phyloP scores from a whole-genome alignment of 1,140 invertebrate genomes.

The Harlomillsia oculata region DNA sequence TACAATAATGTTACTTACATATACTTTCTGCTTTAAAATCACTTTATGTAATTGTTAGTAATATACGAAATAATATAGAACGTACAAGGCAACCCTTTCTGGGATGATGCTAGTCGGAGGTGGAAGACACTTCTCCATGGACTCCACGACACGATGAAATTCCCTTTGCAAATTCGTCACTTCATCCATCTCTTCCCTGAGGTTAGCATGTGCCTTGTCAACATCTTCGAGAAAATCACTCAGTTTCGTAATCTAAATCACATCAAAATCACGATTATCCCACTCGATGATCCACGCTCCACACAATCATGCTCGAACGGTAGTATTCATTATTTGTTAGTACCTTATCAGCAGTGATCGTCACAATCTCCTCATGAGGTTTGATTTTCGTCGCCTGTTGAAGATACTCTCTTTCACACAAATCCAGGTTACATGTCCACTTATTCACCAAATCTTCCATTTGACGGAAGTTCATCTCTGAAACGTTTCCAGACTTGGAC shows the following conservation, averaged over 20 bases:
- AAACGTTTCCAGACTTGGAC: not conserved
- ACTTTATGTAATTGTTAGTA: not conserved
- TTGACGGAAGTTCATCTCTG: conserved; percentile 67
- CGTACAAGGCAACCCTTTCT: conserved; percentile 71
- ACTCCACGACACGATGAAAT: conserved; percentile 72
- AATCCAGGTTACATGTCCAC: conserved; percentile 85
- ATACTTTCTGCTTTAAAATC: no score
- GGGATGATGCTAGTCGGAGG: conserved; percentile 60
- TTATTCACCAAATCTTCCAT: conserved; percentile 90
- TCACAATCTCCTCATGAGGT: conserved; percentile 82
- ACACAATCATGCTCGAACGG: no score
- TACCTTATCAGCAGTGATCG: conserved; percentile 87
- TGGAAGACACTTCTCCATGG: conserved; percentile 66
- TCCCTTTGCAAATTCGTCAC: conserved; percentile 85
- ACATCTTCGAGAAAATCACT: conserved; percentile 76
- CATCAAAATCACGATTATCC: no score
- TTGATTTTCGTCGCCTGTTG: conserved; percentile 91
- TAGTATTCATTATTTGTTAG: conserved; percentile 36
- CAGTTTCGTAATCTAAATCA: conserved; percentile 61
- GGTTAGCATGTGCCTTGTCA: conserved; percentile 75
- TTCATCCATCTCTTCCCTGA: conserved; percentile 91
- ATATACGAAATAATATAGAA: conserved; percentile 2
- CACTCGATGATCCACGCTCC: no score
- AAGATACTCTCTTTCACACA: conserved; percentile 85
- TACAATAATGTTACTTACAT: not conserved